Evolutionary conservation across 53 echinoderm and acorn worm species (phyloP), one percentile per base, ranked within the genome.

Genomic region (Echinometra lucunter): DNA sequence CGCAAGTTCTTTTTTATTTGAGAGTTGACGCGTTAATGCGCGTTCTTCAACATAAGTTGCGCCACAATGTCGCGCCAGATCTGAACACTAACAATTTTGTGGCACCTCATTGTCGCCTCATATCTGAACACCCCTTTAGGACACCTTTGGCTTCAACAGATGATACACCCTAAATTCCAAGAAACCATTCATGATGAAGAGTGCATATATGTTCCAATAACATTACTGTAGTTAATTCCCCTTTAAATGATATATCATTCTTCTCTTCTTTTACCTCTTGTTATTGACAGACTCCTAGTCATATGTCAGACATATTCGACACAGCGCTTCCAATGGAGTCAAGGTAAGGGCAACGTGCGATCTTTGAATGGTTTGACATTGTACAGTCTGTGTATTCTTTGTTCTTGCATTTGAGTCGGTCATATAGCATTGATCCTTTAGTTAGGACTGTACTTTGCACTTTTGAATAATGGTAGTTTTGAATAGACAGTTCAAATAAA

Each of bases 291-390:
- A 94, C 83, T 63, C 94, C 38, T 3, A 83, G 83, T 82, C 82
- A 94, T 45, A 83, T 94, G 47, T 42, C 94, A 44, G 94, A 94
- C 40, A 83, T 94, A 38, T 94, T 94, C 85, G 94, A 94, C 30
- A 44, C 85, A 11, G 85, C 83, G 60, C 60, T 83, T 60, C 85
- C 94, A 4, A 6, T 83, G 2, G 83, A 94, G 66, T 25, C 82
- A 42, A 94, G 94, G 94, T 89, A 89, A 49, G 85, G 47, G 30
- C 25, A 11, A 8, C 42, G n/a, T 69, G 78, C 8, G 18, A 69
- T 30, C 6, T 69, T 69, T 69, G 34, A 34, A 23, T 63, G 23
- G 17, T 69, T 32, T 69, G 1, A 12, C 15, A 15, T 30, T 69
- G 30, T 34, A 30, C 32, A 13, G 3, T 19, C 13, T 58, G 2